Evolutionary conservation across 2,113 vertebrate genomes (phyloP).

Genomic region (Romanogobio albipinnatus): DNA sequence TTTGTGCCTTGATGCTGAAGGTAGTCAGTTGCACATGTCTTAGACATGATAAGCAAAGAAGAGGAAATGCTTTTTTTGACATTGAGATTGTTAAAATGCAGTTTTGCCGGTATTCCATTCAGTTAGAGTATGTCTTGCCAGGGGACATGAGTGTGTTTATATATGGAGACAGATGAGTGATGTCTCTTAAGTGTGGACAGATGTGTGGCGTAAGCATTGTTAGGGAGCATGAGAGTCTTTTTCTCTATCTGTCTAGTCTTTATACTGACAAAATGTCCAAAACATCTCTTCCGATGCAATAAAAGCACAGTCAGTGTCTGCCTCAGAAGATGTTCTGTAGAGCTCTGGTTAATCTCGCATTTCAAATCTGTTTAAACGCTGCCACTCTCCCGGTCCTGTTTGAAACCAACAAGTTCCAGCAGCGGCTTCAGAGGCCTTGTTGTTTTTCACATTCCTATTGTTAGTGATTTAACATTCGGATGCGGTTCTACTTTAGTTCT

Average conservation of each 20-base stretch:
- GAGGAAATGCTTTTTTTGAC: slow-evolving; percentile 27
- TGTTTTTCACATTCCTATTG: background rate
- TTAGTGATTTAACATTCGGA: slow-evolving; percentile 1
- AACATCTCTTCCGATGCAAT: slow-evolving; percentile 22
- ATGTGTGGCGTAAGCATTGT: slow-evolving; percentile 61
- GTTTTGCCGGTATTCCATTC: slow-evolving; percentile 43
- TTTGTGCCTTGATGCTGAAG: too few species aligned
- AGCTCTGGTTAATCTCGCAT: background rate
- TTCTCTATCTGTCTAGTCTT: slow-evolving; percentile 44
- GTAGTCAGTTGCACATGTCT: background rate
- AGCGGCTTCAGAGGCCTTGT: background rate
- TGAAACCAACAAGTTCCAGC: slow-evolving; percentile 17
- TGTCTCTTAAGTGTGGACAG: slow-evolving; percentile 62
- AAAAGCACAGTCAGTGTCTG: slow-evolving; percentile 11
- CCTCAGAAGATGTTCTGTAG: background rate
- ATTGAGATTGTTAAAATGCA: slow-evolving; percentile 51
- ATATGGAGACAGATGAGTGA: slow-evolving; percentile 60
- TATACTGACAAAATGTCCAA: slow-evolving; percentile 42
- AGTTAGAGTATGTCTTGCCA: slow-evolving; percentile 53
- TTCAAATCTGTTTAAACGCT: slow-evolving; percentile 24
- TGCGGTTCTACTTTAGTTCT: background rate
- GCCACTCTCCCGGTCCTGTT: background rate
- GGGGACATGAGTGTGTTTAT: slow-evolving; percentile 64
- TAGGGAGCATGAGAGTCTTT: slow-evolving; percentile 52
- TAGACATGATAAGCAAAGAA: background rate